These are phyloP conservation scores for Cephus rjabovi DNA, from an alignment of 2,888 invertebrate genomes.

Conservation along the genomic window DNA sequence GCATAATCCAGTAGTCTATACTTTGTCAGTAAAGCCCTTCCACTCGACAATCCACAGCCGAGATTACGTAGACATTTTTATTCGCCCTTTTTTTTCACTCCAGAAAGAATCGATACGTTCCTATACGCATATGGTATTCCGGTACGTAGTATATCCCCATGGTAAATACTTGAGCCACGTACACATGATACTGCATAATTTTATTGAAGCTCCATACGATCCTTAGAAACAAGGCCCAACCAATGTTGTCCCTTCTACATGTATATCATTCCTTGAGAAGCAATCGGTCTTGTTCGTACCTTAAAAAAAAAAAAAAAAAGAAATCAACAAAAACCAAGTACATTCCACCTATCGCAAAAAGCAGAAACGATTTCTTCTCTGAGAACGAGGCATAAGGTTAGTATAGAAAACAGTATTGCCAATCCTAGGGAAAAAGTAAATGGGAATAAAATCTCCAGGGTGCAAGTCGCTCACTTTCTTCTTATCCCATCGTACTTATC, in stretches of 20 bases:
- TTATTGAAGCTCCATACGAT: not conserved
- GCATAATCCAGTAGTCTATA: constrained; percentile 46
- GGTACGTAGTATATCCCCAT: not conserved
- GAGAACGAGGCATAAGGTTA: not conserved
- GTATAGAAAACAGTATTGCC: not conserved
- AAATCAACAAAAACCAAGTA: not conserved
- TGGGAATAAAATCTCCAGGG: not conserved
- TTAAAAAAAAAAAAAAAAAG: not conserved
- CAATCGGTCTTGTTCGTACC: not conserved
- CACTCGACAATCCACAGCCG: constrained; percentile 9
- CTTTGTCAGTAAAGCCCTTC: constrained; percentile 25
- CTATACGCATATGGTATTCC: not conserved
- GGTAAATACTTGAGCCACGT: not conserved
- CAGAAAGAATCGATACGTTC: not conserved
- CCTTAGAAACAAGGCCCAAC: not conserved
- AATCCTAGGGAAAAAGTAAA: not conserved
- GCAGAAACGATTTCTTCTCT: not conserved
- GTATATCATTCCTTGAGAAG: not conserved
- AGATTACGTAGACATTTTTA: constrained; percentile 12
- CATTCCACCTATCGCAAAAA: not conserved
- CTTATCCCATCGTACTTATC: not conserved
- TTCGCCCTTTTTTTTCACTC: constrained; percentile 7
- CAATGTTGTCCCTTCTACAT: not conserved
- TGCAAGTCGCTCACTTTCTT: not conserved
- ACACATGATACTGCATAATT: not conserved